A percentile compares a stretch with the other conserved stretches of the same genome.
Evolutionary conservation across 92 coral and sea anemone species (phyloP).

Genomic region (Bergia sp.): DNA sequence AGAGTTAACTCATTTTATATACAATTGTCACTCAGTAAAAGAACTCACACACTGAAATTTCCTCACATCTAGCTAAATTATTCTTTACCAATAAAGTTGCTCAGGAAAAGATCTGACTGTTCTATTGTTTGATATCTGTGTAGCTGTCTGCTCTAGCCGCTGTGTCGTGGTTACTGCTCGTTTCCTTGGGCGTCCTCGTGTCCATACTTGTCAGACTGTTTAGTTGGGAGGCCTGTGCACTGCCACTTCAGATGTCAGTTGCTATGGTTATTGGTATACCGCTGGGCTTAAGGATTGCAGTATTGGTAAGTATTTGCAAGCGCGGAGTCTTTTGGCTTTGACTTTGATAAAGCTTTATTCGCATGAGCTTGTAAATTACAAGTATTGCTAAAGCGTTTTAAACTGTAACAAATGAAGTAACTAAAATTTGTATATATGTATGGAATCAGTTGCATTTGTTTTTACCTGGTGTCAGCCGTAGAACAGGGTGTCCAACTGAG

Average conservation of each 20-base stretch:
- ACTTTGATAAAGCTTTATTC: too few species aligned
- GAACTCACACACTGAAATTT: too few species aligned
- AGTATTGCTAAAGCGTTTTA: too few species aligned
- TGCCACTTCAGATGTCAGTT: conserved; percentile 36
- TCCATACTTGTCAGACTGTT: conserved; percentile 28
- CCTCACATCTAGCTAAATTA: too few species aligned
- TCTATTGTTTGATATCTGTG: too few species aligned
- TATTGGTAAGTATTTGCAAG: conserved; percentile 51
- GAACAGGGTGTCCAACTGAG: neutral
- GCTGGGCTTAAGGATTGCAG: conserved; percentile 67
- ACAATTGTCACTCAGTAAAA: too few species aligned
- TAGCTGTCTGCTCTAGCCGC: conserved; percentile 12
- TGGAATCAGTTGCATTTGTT: neutral
- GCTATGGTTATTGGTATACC: conserved; percentile 65
- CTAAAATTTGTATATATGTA: too few species aligned
- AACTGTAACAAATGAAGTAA: too few species aligned
- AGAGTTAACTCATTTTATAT: too few species aligned
- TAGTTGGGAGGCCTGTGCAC: conserved; percentile 32
- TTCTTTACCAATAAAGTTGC: too few species aligned
- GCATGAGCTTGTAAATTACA: too few species aligned
- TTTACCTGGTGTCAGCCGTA: neutral
- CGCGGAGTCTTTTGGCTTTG: neutral
- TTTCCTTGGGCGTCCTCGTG: conserved; percentile 28
- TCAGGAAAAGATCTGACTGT: neutral
- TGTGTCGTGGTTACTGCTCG: conserved; percentile 23